Evolutionary conservation across 2,797 vertebrate species (phyloP).

Genomic region (Limnodromus scolopaceus): DNA sequence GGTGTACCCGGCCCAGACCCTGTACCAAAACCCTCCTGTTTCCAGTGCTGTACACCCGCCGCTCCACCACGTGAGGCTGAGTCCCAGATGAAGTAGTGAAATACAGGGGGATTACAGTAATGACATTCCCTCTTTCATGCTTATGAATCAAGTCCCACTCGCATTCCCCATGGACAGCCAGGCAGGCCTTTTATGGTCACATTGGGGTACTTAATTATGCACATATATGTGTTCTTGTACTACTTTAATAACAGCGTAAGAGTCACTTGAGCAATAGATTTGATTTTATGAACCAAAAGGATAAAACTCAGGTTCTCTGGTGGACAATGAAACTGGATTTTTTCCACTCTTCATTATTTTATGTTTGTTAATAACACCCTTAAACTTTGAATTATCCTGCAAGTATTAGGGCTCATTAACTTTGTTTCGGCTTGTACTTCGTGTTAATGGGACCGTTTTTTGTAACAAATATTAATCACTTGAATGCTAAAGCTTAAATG

Average conservation of each 20-base stretch:
- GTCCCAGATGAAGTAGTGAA: neutral
- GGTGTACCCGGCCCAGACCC: neutral
- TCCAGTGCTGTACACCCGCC: neutral
- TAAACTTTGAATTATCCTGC: conserved; percentile 72
- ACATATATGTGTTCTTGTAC: neutral
- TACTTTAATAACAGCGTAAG: conserved; percentile 40
- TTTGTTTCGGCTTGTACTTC: conserved; percentile 61
- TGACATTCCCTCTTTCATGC: neutral
- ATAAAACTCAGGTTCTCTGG: conserved; percentile 64
- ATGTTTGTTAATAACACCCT: conserved; percentile 65
- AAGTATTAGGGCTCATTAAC: conserved; percentile 68
- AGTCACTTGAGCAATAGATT: conserved; percentile 58
- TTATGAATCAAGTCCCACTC: conserved; percentile 20
- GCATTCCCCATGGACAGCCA: neutral
- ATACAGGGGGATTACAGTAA: neutral
- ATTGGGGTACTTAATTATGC: conserved; percentile 57
- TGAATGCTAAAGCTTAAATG: conserved; percentile 55
- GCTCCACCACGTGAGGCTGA: neutral
- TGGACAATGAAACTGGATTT: conserved; percentile 55
- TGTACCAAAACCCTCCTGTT: neutral
- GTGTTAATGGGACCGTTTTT: conserved; percentile 65
- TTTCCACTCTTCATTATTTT: conserved; percentile 59
- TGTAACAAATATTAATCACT: conserved; percentile 65
- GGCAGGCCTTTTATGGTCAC: conserved; percentile 28
- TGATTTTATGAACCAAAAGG: conserved; percentile 61